Conservation (phyloP, 2,797 vertebrate species). For the Anabas testudineus region DNA sequence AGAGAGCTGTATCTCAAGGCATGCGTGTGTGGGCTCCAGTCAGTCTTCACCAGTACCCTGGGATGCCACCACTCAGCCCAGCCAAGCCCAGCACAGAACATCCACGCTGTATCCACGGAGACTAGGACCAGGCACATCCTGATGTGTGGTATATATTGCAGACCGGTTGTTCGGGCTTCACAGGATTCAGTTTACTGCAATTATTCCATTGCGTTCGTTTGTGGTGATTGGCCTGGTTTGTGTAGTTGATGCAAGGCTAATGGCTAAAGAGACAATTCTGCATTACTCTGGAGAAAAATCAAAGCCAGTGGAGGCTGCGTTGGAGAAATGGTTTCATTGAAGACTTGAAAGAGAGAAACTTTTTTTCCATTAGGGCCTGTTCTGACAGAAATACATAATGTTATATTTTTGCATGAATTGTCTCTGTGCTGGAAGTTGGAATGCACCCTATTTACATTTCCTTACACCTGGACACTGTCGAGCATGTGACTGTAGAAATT, state of each 20-base stretch:
- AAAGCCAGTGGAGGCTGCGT: constrained; percentile 52
- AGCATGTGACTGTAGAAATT: constrained; percentile 37
- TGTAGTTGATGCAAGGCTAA: constrained; percentile 79
- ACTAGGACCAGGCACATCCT: constrained; percentile 51
- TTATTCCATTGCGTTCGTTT: constrained; percentile 60
- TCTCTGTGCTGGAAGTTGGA: constrained; percentile 41
- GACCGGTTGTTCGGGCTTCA: constrained; percentile 55
- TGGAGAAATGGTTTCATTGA: constrained; percentile 46
- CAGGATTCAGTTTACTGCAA: constrained; percentile 67
- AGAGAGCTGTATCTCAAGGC: constrained; percentile 73
- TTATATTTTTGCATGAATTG: constrained; percentile 45
- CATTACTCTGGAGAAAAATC: constrained; percentile 59
- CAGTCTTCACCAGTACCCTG: constrained; percentile 67
- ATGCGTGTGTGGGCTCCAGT: constrained; percentile 65
- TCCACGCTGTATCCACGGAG: constrained; percentile 56
- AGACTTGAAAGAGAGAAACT: constrained; percentile 45
- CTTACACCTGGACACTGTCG: constrained; percentile 44
- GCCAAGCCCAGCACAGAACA: constrained; percentile 57
- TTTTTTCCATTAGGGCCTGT: constrained; percentile 65
- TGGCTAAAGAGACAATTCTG: constrained; percentile 64
- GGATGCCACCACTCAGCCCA: constrained; percentile 77
- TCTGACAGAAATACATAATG: constrained; percentile 45
- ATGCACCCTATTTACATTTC: constrained; percentile 41
- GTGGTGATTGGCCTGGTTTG: constrained; percentile 78
- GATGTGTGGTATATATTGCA: constrained; percentile 61